These are phyloP conservation scores for Oligia latruncula DNA, from an alignment of 2,888 invertebrate species.

Conservation along the genomic window DNA sequence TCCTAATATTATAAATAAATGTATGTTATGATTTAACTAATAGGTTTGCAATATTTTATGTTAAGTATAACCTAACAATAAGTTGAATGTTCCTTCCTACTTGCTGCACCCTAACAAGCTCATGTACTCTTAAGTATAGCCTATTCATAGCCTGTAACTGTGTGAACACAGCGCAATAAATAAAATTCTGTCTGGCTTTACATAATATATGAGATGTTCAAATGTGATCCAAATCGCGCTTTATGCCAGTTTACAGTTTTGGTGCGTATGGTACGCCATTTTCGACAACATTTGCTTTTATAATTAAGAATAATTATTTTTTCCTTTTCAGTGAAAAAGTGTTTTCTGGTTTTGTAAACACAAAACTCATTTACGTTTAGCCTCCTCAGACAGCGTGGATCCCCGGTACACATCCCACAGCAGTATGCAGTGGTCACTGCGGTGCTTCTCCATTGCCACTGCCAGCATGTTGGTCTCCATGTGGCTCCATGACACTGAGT, in stretches of 20 bases:
- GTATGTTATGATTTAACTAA: neutral
- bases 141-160: neutral
- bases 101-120: too few species aligned
- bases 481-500: conserved; percentile 96
- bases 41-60: too few species aligned
- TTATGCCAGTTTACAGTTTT: neutral
- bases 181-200: neutral
- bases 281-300: neutral
- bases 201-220: neutral
- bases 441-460: conserved; percentile 96
- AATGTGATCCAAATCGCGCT: neutral
- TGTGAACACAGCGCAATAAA: neutral
- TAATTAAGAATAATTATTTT: neutral
- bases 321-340: neutral
- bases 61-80: neutral
- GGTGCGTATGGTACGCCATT: neutral
- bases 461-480: conserved; percentile 95
- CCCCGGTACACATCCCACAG: conserved; percentile 95
- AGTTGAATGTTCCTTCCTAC: too few species aligned
- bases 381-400: conserved; percentile 76
- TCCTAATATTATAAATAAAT: neutral
- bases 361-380: conserved; percentile 66
- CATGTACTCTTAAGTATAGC: too few species aligned
- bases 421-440: conserved; percentile 96
- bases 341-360: neutral